A percentile compares a stretch with the other conserved stretches of the same genome.
These are phyloP conservation scores for Drosophila demipolita DNA, from an alignment of 2,888 invertebrate species.

Conservation along the genomic window DNA sequence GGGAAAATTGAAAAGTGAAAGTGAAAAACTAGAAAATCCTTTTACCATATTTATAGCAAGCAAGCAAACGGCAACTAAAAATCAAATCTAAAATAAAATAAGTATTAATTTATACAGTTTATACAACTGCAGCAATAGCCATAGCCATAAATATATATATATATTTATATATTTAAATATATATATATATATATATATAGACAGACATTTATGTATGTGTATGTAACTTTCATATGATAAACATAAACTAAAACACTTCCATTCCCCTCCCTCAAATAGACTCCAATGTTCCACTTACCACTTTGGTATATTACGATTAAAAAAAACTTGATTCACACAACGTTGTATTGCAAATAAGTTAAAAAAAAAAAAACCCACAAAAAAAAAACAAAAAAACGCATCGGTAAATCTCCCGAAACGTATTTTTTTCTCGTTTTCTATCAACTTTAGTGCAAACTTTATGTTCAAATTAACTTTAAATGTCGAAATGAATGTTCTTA, in stretches of 20 bases:
- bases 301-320: constrained; percentile 50
- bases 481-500: constrained; percentile 80
- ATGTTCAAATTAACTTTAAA: constrained; percentile 79
- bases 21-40: constrained; percentile 49
- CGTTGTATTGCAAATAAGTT: constrained; percentile 26
- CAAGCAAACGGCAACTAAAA: constrained; percentile 42
- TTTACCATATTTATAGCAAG: constrained; percentile 37
- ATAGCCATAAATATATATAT: constrained; percentile 31
- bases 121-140: constrained; percentile 59
- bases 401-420: constrained; percentile 31
- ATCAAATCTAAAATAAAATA: constrained; percentile 46
- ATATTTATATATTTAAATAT: not conserved
- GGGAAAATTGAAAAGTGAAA: constrained; percentile 16
- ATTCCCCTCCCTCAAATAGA: constrained; percentile 52
- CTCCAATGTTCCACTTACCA: constrained; percentile 70
- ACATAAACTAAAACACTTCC: constrained; percentile 22
- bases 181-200: constrained; percentile 15
- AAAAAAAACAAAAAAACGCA: constrained; percentile 1
- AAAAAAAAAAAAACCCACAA: constrained; percentile 1
- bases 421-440: constrained; percentile 56
- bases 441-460: constrained; percentile 77
- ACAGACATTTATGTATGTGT: constrained; percentile 47
- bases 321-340: constrained; percentile 16
- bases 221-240: constrained; percentile 56
- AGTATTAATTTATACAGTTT: constrained; percentile 56